Evolutionary conservation across 2,797 vertebrate species (phyloP), one percentile per base, ranked within the genome.

Genomic region (Chromis chromis): DNA sequence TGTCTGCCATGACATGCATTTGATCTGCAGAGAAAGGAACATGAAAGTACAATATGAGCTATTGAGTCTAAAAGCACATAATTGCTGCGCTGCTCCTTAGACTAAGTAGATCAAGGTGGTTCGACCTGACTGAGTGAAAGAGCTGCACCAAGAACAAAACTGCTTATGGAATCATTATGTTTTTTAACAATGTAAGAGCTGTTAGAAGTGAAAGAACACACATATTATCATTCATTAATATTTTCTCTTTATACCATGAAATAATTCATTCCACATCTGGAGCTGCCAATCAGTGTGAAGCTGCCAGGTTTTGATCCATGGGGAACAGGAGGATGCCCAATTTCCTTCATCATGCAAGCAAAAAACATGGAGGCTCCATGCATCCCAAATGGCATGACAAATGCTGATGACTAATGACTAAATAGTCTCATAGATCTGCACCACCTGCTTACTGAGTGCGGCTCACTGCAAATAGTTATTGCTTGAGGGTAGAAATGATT

Each of bases 401-500:
- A 89, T 56, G 76, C 71, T 74, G 73, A 71, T 85, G 86, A 88
- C 84, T 83, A 80, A 88, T 54, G 58, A 63, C 48, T 78, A 63
- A 79, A 85, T 27, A 57, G 62, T 76, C 78, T 83, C 66, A 49
- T 50, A 71, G 79, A 86, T 75, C 64, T 80, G 83, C 82, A 54
- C 86, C 87, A 86, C 80, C 88, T 89, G 86, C 70, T 81, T 76
- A 65, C 70, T 1, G 48, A 72, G 58, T 19, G 3, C 53, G 21
- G 39, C 65, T 61, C 48, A 17, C 31, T 36, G 53, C 76, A 74
- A 66, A 19, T 42, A n/a, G n/a, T n/a, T n/a, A n/a, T n/a, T n/a
- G n/a, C 40, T 54, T 50, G 14, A 65, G 54, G 64, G 55, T 11
- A 77, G 66, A 56, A 70, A 66, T 44, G 1, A 59, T 70, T 85